Base-by-base conservation (phyloP, 1,140 invertebrate species). In the Cataglyphis hispanica region DNA sequence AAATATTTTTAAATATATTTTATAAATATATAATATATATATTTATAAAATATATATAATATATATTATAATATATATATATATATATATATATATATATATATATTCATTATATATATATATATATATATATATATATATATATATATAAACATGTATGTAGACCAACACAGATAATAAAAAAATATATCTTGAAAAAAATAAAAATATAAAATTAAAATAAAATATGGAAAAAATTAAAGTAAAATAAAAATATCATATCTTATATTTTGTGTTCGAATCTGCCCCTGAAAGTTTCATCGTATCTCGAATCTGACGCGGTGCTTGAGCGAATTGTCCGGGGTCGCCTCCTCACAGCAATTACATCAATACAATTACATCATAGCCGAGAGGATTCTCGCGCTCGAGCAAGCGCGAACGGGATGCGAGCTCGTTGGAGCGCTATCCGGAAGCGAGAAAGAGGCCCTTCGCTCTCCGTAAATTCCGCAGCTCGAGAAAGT, bases 401-500 rank as follows among this genome's bases (percentile, higher is more conserved):
- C 85, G 80, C 86, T 50, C 46, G 80, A 90, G 86, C 64, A 83
- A 76, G 64, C 78, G 74, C 84, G 43, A 67, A 72, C 89, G 89
- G 91, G 92, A 92, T 88, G 40, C 58, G 61, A 43, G 58, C 69
- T 84, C 84, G 63, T 78, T 77, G 77, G 89, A 80, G 67, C 83
- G 66, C 77, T 84, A 69, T 90, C 88, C 91, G 91, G 89, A 91
- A 90, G 81, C 77, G 86, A 86, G 60, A 67, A 43, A 34, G 66
- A 46, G 56, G 40, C 19, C 56, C 31, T 60, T 46, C 31, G 10
- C 46, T 60, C 46, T 53, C 76, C 76, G 58, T 78, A 56, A 87
- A 85, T 58, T 84, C 56, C 78, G 64, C 75, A 50, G 50, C 11
- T 31, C 70, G 76, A 87, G 81, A 89, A 89, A 90, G 87, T 76